Percentiles rank a stretch among this genome's conserved stretches.
These are phyloP conservation scores for Drosophila biarmipes DNA, from an alignment of 1,140 invertebrate genomes.

Conservation along the genomic window DNA sequence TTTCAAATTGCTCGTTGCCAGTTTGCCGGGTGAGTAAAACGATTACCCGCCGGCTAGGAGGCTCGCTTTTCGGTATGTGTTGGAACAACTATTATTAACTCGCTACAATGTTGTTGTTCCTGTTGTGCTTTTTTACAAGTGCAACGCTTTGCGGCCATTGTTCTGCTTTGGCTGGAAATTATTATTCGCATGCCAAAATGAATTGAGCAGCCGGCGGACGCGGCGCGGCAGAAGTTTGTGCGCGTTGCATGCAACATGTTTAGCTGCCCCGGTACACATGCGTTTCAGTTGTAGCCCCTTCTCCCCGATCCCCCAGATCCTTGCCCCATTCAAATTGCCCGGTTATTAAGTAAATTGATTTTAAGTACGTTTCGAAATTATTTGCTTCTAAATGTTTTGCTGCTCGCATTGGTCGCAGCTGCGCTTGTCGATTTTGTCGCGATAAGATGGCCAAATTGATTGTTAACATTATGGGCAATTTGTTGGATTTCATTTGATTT, in stretches of 20 bases:
- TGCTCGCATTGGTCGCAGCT: constrained; percentile 41
- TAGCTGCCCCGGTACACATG: constrained; percentile 50
- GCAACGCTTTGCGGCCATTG: constrained; percentile 71
- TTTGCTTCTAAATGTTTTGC: constrained; percentile 81
- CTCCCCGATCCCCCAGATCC: neutral
- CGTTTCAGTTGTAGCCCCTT: constrained; percentile 9
- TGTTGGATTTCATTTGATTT: constrained; percentile 58
- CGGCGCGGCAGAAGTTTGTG: constrained; percentile 27
- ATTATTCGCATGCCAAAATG: constrained; percentile 83
- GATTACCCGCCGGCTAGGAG: constrained; percentile 80
- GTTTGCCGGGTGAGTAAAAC: constrained; percentile 78
- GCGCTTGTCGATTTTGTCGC: constrained; percentile 28
- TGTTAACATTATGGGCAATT: constrained; percentile 74
- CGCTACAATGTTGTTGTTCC: constrained; percentile 41
- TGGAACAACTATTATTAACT: constrained; percentile 83
- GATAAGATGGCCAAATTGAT: constrained; percentile 65
- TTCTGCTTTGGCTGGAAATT: constrained; percentile 79
- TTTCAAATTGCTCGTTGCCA: constrained; percentile 72
- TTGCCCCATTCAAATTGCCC: constrained; percentile 67
- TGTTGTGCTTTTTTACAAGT: constrained; percentile 49
- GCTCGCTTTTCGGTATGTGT: constrained; percentile 75
- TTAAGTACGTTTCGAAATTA: constrained; percentile 82
- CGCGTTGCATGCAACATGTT: constrained; percentile 74
- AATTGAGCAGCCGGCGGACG: constrained; percentile 66
- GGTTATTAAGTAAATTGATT: constrained; percentile 84